Base-by-base conservation (phyloP, 23 tunicate species). In the Phallusia fumigata region DNA sequence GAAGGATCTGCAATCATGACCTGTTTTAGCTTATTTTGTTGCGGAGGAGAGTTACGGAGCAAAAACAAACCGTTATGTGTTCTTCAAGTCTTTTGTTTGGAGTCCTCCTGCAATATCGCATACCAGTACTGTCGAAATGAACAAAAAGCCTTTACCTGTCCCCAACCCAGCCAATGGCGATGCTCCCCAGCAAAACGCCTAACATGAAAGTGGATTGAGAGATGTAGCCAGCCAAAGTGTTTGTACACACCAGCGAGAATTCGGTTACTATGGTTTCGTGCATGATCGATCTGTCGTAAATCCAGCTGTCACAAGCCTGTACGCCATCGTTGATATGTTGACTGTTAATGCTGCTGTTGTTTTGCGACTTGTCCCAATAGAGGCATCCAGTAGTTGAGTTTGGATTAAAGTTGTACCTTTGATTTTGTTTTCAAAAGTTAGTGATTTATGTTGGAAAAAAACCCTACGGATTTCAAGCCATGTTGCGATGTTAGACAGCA, bases 191-290 rank as follows among this genome's bases (percentile, higher is more conserved):
- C 58, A 74, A 58, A 24, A 87, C 90, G 0, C 90, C 90, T 5
- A 81, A n/a, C 90, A 87, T 87, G 19, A 87, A 81, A 8, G 80
- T 24, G 11, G 90, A 81, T 32, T 87, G 90, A 19, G 90, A 32
- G 22, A 87, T 32, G 35, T 87, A 81, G 22, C 81, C 73, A 15
- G 75, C 85, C 90, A 85, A 81, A 31, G 50, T 73, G 81, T 53
- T 75, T n/a, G 33, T 75, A 33, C 90, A 87, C 0, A 81, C 90
- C 36, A 87, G 64, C 5, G 53, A 30, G 52, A 87, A 87, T 3
- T 87, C 90, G 21, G 90, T 87, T 32, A 81, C 90, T 45, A 81
- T 87, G 44, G 90, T 87, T 10, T 34, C 30, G 33, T 35, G 44
- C 90, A 87, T 87, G 50, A 81, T 73, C 19, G 80, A 50, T 13